Conservation (phyloP, 2,113 vertebrate genomes). For the Promerops cafer region DNA sequence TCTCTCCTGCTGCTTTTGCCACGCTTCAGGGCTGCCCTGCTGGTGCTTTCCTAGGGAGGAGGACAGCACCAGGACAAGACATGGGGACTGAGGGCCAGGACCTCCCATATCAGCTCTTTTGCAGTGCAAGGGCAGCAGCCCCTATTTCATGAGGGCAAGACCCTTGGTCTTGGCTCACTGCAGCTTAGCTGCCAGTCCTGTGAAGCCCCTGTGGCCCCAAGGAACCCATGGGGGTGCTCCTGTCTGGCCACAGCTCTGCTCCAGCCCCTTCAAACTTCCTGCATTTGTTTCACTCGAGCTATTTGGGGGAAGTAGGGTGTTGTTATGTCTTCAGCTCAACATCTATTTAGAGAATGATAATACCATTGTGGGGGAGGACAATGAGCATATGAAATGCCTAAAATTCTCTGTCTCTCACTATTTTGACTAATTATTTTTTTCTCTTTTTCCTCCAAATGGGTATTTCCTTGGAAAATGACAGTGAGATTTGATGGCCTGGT, state of each 20-base stretch:
- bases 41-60: neutral
- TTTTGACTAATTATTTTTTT: neutral
- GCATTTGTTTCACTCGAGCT: neutral
- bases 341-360: constrained; percentile 34
- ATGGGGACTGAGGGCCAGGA: neutral
- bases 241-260: neutral
- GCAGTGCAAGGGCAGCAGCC: neutral
- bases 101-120: neutral
- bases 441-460: neutral
- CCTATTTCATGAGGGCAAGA: neutral
- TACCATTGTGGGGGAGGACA: constrained; percentile 29
- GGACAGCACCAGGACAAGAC: neutral
- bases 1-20: neutral
- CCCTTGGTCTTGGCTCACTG: neutral
- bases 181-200: neutral
- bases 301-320: constrained; percentile 17
- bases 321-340: constrained; percentile 48
- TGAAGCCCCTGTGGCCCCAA: accelerated
- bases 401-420: neutral
- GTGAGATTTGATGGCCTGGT: neutral
- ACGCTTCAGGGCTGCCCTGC: neutral
- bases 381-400: constrained; percentile 1
- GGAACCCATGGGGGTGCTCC: neutral
- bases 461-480: neutral
- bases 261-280: constrained; percentile 1